These are phyloP conservation scores for Condylura cristata DNA, from an alignment of 2,113 vertebrate genomes.

Conservation along the genomic window DNA sequence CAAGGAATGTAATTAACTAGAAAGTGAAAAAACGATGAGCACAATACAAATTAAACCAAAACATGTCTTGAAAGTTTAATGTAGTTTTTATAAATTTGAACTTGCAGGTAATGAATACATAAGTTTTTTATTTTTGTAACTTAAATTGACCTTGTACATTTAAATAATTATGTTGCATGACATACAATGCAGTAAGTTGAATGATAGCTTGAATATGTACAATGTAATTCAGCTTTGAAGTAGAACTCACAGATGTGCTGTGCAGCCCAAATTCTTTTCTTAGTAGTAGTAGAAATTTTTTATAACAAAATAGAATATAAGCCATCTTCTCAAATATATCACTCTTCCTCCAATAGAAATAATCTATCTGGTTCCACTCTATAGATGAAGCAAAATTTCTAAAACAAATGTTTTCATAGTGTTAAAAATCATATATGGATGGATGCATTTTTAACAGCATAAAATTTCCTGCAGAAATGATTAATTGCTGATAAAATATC, in stretches of 20 bases:
- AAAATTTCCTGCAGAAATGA: constrained; percentile 42
- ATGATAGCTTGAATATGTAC: constrained; percentile 75
- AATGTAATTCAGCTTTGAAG: constrained; percentile 82
- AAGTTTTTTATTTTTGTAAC: constrained; percentile 70
- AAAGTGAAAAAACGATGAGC: constrained; percentile 60
- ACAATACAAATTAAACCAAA: constrained; percentile 73
- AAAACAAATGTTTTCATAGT: constrained; percentile 19
- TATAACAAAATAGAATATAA: neutral
- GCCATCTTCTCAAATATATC: neutral
- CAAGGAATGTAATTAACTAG: neutral
- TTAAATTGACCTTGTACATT: constrained; percentile 77
- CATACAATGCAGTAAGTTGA: constrained; percentile 76
- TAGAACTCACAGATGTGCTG: constrained; percentile 82
- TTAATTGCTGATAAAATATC: constrained; percentile 54
- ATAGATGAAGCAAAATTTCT: neutral
- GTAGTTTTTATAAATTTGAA: constrained; percentile 81
- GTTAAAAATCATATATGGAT: neutral
- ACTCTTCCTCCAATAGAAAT: neutral
- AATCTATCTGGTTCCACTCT: neutral
- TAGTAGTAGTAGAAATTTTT: neutral
- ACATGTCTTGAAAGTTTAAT: constrained; percentile 82
- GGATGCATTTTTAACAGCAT: neutral
- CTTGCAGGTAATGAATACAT: constrained; percentile 81
- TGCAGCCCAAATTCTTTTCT: constrained; percentile 58
- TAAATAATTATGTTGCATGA: constrained; percentile 83